Evolutionary conservation across 2,888 invertebrate genomes (phyloP).

Genomic region (Morpho helenor): DNA sequence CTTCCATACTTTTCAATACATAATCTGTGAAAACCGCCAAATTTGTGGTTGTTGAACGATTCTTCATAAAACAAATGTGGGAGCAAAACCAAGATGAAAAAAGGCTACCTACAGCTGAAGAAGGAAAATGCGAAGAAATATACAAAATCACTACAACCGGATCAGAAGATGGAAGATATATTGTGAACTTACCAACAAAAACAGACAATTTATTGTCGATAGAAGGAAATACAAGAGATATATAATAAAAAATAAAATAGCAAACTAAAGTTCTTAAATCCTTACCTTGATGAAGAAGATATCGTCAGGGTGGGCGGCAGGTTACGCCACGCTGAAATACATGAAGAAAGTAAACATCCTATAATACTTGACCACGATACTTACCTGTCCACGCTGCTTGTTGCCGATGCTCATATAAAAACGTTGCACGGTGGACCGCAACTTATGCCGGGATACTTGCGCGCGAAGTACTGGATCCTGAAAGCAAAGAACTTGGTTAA

Average conservation of each 20-base stretch:
- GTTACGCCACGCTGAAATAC: too few relatives aligned
- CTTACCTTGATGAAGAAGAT: too few relatives aligned
- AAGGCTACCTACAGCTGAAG: slow-evolving; percentile 9
- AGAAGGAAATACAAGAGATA: slow-evolving; percentile 27
- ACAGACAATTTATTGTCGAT: slow-evolving; percentile 1
- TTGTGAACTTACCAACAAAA: neutral
- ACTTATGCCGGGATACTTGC: too few relatives aligned
- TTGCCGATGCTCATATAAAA: too few relatives aligned
- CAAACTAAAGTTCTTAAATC: too few relatives aligned
- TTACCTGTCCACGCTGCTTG: too few relatives aligned
- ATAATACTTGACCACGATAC: too few relatives aligned
- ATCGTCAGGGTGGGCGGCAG: too few relatives aligned
- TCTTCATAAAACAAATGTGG: slow-evolving; percentile 14
- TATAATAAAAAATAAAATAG: slow-evolving; percentile 27
- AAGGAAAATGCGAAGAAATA: slow-evolving; percentile 14
- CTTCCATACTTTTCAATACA: slow-evolving; percentile 19
- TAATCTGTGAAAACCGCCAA: slow-evolving; percentile 15
- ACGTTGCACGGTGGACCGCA: too few relatives aligned
- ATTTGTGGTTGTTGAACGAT: slow-evolving; percentile 25
- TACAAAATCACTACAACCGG: slow-evolving; percentile 9
- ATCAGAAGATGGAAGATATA: neutral
- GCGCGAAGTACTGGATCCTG: too few relatives aligned
- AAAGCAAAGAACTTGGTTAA: too few relatives aligned
- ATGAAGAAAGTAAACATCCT: too few relatives aligned
- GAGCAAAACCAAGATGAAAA: slow-evolving; percentile 5